A percentile compares a stretch with the other conserved stretches of the same genome.
phyloP scores from a whole-genome alignment of 2,888 invertebrate genomes.

The Drosophila nr. medialis region DNA sequence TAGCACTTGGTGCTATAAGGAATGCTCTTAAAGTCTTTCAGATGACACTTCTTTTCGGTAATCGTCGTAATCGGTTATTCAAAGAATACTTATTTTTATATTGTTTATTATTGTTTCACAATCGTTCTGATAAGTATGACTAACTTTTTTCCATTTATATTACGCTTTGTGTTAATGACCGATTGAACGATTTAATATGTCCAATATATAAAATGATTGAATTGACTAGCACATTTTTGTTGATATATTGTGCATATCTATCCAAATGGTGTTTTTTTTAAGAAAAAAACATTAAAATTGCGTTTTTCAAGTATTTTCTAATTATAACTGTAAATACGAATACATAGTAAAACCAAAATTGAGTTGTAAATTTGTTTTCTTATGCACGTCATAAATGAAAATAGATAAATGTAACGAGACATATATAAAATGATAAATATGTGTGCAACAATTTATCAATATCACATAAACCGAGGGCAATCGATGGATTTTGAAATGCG shows the following conservation, averaged over 20 bases:
- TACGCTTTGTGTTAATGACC: not conserved
- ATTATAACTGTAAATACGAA: not conserved
- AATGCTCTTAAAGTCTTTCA: too few species aligned
- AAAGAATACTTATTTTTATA: not conserved
- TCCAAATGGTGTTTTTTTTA: not conserved
- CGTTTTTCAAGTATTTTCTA: not conserved
- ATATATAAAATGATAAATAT: not conserved
- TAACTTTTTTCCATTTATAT: not conserved
- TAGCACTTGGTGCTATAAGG: not conserved
- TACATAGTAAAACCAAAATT: not conserved
- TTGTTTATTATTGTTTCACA: not conserved
- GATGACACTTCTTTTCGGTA: not conserved
- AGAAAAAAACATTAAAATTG: not conserved
- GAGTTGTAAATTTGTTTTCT: not conserved
- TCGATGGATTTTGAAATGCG: constrained; percentile 38
- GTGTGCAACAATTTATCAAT: not conserved
- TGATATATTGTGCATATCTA: not conserved
- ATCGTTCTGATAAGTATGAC: not conserved
- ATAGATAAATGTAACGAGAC: not conserved
- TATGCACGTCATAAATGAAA: not conserved
- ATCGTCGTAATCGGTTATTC: not conserved
- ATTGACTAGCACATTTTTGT: not conserved
- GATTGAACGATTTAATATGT: not conserved
- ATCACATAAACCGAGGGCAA: not conserved
- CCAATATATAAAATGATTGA: not conserved